These are phyloP conservation scores for Linurgus olivaceus DNA, from an alignment of 2,797 vertebrate species.

Conservation along the genomic window DNA sequence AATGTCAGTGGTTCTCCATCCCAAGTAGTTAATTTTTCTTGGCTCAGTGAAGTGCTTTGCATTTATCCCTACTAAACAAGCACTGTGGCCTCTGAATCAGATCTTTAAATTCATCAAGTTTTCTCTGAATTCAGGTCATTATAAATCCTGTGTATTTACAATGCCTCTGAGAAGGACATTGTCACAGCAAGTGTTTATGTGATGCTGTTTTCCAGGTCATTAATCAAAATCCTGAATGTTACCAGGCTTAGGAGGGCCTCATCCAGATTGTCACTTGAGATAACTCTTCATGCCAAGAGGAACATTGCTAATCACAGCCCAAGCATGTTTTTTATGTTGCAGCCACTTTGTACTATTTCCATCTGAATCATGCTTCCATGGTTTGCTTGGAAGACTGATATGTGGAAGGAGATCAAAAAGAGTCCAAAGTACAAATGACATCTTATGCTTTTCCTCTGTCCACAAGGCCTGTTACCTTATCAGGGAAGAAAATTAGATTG, in stretches of 20 bases:
- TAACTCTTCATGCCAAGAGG: not conserved
- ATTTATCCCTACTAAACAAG: not conserved
- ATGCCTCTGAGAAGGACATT: not conserved
- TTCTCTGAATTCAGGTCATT: not conserved
- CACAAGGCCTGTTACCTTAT: conserved; percentile 16
- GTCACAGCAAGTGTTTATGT: not conserved
- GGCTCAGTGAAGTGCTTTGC: not conserved
- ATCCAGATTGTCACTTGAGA: not conserved
- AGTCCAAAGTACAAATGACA: not conserved
- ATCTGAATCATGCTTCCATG: not conserved
- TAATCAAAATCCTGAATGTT: not conserved
- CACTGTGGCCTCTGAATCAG: not conserved
- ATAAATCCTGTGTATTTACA: not conserved
- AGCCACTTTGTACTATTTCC: not conserved
- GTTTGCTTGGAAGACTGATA: not conserved
- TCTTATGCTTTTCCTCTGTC: conserved; percentile 15
- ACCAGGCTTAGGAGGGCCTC: not conserved
- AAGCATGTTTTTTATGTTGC: not conserved
- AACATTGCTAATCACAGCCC: not conserved
- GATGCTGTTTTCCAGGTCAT: not conserved
- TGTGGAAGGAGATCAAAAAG: not conserved
- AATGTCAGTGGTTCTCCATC: not conserved
- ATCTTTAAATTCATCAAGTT: not conserved
- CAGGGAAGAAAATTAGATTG: conserved; percentile 46
- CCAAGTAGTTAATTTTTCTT: not conserved